phyloP scores from a whole-genome alignment of 2,797 vertebrate species.

The Ctenopoma multispine region DNA sequence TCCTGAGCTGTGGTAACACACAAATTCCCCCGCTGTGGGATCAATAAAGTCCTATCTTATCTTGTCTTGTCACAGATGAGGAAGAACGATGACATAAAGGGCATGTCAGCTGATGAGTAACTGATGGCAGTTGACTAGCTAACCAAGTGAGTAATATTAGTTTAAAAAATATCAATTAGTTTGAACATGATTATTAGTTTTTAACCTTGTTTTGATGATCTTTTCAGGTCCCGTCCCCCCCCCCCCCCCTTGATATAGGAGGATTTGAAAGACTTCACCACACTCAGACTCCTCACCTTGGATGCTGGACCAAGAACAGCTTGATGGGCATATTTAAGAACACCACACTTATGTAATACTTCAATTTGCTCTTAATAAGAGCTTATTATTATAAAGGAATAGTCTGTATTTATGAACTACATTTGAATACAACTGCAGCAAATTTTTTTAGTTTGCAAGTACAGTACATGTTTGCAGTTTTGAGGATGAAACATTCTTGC shows the following conservation, averaged over 20 bases:
- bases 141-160: conserved; percentile 22
- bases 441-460: conserved; percentile 30
- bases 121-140: neutral
- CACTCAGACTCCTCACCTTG: conserved; percentile 7
- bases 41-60: too few species aligned
- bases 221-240: too few species aligned
- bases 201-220: neutral
- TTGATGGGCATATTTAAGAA: conserved; percentile 41
- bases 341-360: conserved; percentile 20
- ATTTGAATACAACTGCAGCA: conserved; percentile 25
- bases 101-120: conserved; percentile 38
- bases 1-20: too few species aligned
- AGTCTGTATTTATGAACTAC: conserved; percentile 50
- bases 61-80: conserved; percentile 76
- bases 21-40: too few species aligned
- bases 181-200: neutral
- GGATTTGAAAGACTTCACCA: conserved; percentile 12
- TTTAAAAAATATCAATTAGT: neutral
- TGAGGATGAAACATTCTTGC: conserved; percentile 28
- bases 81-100: conserved; percentile 49
- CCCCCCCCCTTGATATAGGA: conserved; percentile 4
- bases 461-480: neutral
- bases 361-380: conserved; percentile 64
- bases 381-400: conserved; percentile 38
- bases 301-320: conserved; percentile 23